Evolutionary conservation across 2,797 vertebrate genomes (phyloP).

Genomic region (Catostomus latipinnis): DNA sequence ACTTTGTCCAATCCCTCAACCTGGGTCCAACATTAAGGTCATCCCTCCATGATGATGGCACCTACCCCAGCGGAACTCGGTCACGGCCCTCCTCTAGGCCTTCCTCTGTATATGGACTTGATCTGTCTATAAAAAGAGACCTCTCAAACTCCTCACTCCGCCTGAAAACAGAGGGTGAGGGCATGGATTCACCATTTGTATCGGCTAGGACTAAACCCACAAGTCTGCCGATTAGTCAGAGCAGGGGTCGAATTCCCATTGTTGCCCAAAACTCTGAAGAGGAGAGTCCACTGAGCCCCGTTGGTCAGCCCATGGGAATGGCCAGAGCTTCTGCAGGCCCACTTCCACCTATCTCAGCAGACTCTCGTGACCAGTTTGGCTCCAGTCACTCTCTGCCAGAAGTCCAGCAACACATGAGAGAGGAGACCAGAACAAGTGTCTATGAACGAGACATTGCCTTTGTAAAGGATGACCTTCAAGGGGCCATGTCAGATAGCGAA

Average conservation of each 20-base stretch:
- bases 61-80: conserved; percentile 90
- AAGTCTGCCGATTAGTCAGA: conserved; percentile 98
- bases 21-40: conserved; percentile 84
- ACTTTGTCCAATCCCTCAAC: conserved; percentile 84
- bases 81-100: conserved; percentile 96
- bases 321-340: conserved; percentile 97
- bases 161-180: conserved; percentile 91
- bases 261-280: conserved; percentile 99
- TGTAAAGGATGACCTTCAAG: conserved; percentile 99
- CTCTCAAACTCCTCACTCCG: conserved; percentile 94
- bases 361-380: conserved; percentile 97
- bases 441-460: conserved; percentile 98
- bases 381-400: conserved; percentile 99
- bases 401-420: conserved; percentile 99
- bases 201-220: conserved; percentile 93
- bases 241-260: conserved; percentile 95
- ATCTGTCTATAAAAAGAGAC: conserved; percentile 95
- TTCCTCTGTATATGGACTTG: conserved; percentile 96
- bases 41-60: conserved; percentile 90
- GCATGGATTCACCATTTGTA: conserved; percentile 90
- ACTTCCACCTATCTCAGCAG: conserved; percentile 97
- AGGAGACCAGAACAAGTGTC: conserved; percentile 94
- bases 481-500: conserved; percentile 99
- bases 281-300: conserved; percentile 97
- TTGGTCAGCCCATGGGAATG: conserved; percentile 99